Percentiles rank a stretch among this genome's conserved stretches.
These are phyloP conservation scores for Corynorhinus townsendii DNA, from an alignment of 2,113 vertebrate genomes.

Conservation along the genomic window DNA sequence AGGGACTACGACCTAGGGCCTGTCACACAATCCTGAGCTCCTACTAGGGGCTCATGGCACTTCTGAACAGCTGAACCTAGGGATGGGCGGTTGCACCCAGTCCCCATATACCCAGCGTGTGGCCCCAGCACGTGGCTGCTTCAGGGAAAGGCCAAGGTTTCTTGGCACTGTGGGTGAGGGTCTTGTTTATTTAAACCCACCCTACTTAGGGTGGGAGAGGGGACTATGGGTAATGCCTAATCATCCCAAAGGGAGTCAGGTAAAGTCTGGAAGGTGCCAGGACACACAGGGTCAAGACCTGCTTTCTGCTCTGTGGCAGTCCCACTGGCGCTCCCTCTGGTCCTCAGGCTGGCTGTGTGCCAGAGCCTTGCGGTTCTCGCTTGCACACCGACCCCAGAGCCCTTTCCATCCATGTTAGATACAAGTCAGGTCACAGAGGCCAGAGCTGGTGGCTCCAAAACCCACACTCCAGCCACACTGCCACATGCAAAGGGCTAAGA, in stretches of 20 bases:
- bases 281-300: background rate
- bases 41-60: background rate
- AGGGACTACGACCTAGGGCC: background rate
- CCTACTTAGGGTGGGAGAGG: background rate
- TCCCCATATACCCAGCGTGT: background rate
- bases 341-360: background rate
- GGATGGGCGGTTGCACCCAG: background rate
- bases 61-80: background rate
- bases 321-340: background rate
- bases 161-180: background rate
- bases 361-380: background rate
- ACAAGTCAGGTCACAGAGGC: background rate
- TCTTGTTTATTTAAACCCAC: background rate
- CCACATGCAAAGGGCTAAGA: background rate
- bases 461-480: too few relatives aligned
- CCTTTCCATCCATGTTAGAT: background rate
- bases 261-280: background rate
- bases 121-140: background rate
- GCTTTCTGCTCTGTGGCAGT: background rate
- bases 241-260: background rate
- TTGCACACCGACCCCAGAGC: background rate
- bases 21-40: background rate
- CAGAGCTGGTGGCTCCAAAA: background rate
- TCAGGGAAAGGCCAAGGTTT: background rate
- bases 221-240: background rate